Evolutionary conservation across 2,797 vertebrate species (phyloP).

Genomic region (Bucorvus abyssinicus): DNA sequence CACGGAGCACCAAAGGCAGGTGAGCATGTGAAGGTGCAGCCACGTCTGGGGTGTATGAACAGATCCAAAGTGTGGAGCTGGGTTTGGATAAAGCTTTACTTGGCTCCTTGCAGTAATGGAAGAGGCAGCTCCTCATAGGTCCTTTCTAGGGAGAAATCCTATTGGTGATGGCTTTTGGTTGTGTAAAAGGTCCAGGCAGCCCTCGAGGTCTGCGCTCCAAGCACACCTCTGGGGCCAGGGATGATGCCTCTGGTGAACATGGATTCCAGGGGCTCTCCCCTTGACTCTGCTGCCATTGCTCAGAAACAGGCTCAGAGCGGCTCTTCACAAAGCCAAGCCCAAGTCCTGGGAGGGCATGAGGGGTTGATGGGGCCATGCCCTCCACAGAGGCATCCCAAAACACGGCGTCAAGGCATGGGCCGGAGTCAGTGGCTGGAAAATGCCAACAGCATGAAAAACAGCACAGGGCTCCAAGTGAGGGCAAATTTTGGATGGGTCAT

Average conservation of each 20-base stretch:
- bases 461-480: neutral
- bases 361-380: neutral
- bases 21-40: neutral
- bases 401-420: neutral
- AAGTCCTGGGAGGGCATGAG: neutral
- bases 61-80: neutral
- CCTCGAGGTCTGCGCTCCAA: no score
- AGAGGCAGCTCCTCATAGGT: neutral
- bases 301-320: neutral
- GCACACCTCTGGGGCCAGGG: neutral
- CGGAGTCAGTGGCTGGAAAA: neutral
- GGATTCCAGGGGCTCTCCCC: neutral
- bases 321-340: neutral
- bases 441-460: neutral
- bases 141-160: neutral
- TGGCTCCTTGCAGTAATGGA: neutral
- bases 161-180: neutral
- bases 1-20: neutral
- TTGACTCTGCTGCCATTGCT: neutral
- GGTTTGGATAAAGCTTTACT: neutral
- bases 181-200: neutral
- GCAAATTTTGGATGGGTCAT: neutral
- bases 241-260: accelerated
- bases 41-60: accelerated
- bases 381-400: neutral